Evolutionary conservation across 2,113 vertebrate genomes (phyloP).

Genomic region (Cichladusa arquata): DNA sequence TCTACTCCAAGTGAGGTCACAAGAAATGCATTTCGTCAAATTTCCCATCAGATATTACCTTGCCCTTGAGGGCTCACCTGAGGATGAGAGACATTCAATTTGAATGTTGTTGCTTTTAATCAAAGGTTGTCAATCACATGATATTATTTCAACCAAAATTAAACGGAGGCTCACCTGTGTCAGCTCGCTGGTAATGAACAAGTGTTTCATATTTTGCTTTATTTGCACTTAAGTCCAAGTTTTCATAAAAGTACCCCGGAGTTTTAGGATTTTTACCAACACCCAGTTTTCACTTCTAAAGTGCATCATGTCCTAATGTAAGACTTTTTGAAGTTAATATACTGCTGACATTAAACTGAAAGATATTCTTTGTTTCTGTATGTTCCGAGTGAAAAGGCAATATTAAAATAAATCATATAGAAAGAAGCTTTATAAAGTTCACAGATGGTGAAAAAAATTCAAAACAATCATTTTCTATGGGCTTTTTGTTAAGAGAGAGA

Average conservation of each 20-base stretch:
- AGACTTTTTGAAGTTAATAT: slow-evolving; percentile 13
- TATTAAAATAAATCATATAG: neutral
- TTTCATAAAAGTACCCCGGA: neutral
- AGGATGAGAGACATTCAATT: neutral
- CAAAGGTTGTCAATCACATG: slow-evolving; percentile 6
- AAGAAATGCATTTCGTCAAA: neutral
- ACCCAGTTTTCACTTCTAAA: slow-evolving; percentile 16
- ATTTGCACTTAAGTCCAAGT: neutral
- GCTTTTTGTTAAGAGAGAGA: neutral
- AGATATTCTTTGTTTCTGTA: neutral
- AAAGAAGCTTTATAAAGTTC: neutral
- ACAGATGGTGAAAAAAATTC: neutral
- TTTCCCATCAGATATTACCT: neutral
- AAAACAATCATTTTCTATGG: neutral
- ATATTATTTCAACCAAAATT: slow-evolving; percentile 8
- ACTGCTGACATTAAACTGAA: neutral
- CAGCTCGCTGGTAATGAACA: neutral
- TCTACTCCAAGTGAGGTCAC: neutral
- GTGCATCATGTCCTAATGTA: neutral
- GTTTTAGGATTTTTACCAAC: neutral
- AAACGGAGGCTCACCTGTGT: neutral
- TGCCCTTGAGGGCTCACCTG: neutral
- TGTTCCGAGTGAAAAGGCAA: neutral
- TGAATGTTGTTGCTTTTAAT: slow-evolving; percentile 29
- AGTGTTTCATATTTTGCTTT: neutral